phyloP scores from a whole-genome alignment of 2,888 invertebrate genomes.

The Xanthostigma xanthostigma region DNA sequence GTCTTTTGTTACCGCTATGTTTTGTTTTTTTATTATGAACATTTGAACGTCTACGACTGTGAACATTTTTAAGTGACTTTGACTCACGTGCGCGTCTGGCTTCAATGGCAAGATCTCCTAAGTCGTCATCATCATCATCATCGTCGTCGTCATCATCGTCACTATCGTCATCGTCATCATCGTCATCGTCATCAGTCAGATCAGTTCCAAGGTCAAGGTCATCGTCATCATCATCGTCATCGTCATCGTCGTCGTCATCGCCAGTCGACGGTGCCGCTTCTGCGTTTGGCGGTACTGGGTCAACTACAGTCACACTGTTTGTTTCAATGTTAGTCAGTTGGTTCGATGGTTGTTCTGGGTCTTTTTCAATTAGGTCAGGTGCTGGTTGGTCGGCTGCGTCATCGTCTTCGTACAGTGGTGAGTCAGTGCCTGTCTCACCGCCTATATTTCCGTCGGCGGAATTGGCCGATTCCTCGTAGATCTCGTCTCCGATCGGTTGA shows the following conservation, averaged over 20 bases:
- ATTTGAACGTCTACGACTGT: conserved; percentile 9
- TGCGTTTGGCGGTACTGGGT: conserved; percentile 19
- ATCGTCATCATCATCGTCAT: conserved; percentile 30
- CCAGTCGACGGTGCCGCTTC: conserved; percentile 23
- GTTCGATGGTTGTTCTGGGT: conserved; percentile 15
- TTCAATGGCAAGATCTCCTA: conserved; percentile 52
- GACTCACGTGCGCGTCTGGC: conserved; percentile 76
- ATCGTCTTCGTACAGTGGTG: conserved; percentile 13
- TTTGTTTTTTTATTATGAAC: background rate
- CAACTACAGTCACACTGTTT: conserved; percentile 18
- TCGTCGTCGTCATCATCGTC: conserved; percentile 53
- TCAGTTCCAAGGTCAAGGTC: conserved; percentile 41
- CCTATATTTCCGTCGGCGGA: conserved; percentile 28
- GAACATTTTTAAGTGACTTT: conserved; percentile 39
- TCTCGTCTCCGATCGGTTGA: conserved; percentile 27
- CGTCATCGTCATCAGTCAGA: conserved; percentile 43
- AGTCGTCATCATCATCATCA: conserved; percentile 47
- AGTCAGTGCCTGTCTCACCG: conserved; percentile 17
- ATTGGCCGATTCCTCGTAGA: conserved; percentile 25
- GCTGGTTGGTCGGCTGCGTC: conserved; percentile 15
- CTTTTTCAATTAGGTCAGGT: conserved; percentile 21
- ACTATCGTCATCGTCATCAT: conserved; percentile 47
- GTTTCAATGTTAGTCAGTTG: conserved; percentile 7
- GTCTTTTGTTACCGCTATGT: background rate
- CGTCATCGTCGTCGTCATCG: conserved; percentile 29